Evolutionary conservation across 2,888 invertebrate species (phyloP).

Genomic region (Chrysodeixis includens): DNA sequence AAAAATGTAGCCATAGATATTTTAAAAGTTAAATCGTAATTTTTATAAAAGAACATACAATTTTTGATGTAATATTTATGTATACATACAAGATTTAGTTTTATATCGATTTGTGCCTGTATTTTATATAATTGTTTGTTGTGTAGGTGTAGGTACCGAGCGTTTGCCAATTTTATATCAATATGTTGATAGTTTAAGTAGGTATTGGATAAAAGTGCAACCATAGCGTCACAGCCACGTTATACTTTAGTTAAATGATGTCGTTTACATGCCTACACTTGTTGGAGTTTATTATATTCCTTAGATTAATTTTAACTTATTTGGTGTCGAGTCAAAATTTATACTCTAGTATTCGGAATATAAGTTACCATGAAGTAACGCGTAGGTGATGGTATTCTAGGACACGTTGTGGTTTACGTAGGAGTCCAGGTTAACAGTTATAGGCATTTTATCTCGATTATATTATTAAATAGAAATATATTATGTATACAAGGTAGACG

Average conservation of each 20-base stretch:
- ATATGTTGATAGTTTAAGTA: conserved; percentile 59
- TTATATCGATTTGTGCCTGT: conserved; percentile 67
- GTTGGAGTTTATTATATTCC: conserved; percentile 47
- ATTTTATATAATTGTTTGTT: conserved; percentile 64
- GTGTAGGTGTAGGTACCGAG: conserved; percentile 72
- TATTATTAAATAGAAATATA: conserved; percentile 54
- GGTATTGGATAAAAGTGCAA: conserved; percentile 60
- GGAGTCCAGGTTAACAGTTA: conserved; percentile 42
- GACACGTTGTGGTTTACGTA: conserved; percentile 37
- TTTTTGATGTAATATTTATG: conserved; percentile 30
- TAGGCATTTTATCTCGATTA: conserved; percentile 63
- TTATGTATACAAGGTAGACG: conserved; percentile 47
- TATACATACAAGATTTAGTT: conserved; percentile 35
- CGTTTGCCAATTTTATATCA: conserved; percentile 68
- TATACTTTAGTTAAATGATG: conserved; percentile 29
- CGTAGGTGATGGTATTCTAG: conserved; percentile 61
- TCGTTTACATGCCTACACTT: conserved; percentile 45
- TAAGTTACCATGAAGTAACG: conserved; percentile 59
- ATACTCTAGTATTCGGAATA: conserved; percentile 42
- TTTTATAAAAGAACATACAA: conserved; percentile 39
- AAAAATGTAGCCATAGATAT: conserved; percentile 39
- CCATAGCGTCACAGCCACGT: conserved; percentile 50
- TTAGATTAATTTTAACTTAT: conserved; percentile 47
- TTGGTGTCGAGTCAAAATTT: conserved; percentile 48
- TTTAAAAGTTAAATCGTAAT: conserved; percentile 23